These are phyloP conservation scores for Eudasyphora cyanicolor DNA, from an alignment of 2,888 invertebrate genomes.

Conservation along the genomic window DNA sequence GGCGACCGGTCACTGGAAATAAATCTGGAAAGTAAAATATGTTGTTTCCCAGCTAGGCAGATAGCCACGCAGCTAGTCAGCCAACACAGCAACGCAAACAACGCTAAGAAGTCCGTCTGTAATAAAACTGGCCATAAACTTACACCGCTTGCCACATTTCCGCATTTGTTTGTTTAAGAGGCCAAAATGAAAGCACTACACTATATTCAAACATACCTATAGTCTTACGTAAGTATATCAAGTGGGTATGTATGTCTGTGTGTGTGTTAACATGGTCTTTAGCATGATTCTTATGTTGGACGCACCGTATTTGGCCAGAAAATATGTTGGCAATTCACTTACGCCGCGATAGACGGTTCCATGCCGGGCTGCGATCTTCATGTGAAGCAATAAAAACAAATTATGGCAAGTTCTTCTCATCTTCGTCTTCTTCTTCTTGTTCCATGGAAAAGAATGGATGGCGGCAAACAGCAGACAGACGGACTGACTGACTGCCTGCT, in stretches of 20 bases:
- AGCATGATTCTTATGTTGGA: constrained; percentile 23
- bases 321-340: constrained; percentile 59
- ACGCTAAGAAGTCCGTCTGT: constrained; percentile 51
- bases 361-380: neutral
- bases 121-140: constrained; percentile 60
- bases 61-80: neutral
- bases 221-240: too few relatives aligned
- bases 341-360: constrained; percentile 23
- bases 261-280: constrained; percentile 31
- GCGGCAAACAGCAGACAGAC: neutral
- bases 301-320: constrained; percentile 39
- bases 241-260: neutral
- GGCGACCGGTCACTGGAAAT: neutral
- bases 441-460: neutral
- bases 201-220: too few relatives aligned
- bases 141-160: constrained; percentile 55
- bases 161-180: constrained; percentile 47
- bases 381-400: constrained; percentile 57
- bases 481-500: neutral
- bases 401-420: constrained; percentile 52
- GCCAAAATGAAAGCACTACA: neutral
- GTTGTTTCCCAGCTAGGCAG: neutral
- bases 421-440: too few relatives aligned
- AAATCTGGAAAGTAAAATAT: constrained; percentile 14
- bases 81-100: neutral